Conservation (phyloP, 2,888 invertebrate species). For the Agrochola lychnidis region DNA sequence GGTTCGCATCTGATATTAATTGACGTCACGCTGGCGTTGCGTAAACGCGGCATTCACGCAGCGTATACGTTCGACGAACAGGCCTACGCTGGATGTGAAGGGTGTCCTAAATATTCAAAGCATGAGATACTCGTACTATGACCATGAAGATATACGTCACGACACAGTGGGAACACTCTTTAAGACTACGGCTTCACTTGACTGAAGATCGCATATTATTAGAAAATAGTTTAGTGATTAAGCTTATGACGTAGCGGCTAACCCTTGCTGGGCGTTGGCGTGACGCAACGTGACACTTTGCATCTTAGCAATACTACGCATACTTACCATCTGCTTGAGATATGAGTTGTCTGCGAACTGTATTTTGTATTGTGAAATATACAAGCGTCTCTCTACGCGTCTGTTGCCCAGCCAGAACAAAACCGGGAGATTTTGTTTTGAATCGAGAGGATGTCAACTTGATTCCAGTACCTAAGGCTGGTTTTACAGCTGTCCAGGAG, state of each 20-base stretch:
- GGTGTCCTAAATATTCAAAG: neutral
- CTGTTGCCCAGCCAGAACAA: neutral
- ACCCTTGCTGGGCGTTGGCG: conserved; percentile 18
- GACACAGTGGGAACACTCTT: conserved; percentile 25
- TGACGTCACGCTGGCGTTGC: neutral
- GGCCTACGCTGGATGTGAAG: neutral
- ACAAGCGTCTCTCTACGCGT: neutral
- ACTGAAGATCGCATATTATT: conserved; percentile 47
- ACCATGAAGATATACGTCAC: neutral
- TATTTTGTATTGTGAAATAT: conserved; percentile 1
- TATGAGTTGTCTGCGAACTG: neutral
- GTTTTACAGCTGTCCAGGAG: no score
- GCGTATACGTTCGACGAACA: neutral
- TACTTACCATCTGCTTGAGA: conserved; percentile 5
- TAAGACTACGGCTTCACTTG: conserved; percentile 41
- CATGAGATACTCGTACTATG: neutral
- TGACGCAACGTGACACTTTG: conserved; percentile 14
- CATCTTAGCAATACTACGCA: conserved; percentile 3
- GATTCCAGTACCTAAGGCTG: no score
- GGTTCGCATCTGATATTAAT: no score
- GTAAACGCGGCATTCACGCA: neutral
- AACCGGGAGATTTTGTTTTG: neutral
- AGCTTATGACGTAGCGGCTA: conserved; percentile 39
- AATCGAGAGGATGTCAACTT: neutral
- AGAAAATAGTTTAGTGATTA: conserved; percentile 44